Base-by-base conservation (phyloP, 2,797 vertebrate genomes). In the Sebastes elongatus region DNA sequence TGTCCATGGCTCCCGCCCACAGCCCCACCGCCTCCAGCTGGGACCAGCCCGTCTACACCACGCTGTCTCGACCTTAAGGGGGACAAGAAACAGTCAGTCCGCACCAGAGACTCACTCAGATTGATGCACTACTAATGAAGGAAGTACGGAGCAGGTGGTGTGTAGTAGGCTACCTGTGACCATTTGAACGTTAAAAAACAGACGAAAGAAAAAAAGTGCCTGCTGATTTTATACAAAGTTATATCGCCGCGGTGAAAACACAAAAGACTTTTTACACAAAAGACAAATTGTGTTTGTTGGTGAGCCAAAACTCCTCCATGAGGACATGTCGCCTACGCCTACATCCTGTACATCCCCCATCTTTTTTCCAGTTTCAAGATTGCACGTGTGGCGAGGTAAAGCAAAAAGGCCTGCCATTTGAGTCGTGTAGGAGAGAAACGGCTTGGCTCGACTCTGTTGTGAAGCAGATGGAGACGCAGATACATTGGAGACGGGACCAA, bases 21-120 rank as follows among this genome's bases (percentile, higher is more conserved):
- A 99, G 98, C 93, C 98, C 99, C 73, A 93, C 94, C 0, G 87
- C 97, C 71, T 86, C 94, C 79, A 97, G 94, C 95, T 99, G 98
- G 99, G 99, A 99, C 84, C 98, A 99, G 94, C 98, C 98, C 0
- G 97, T 99, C 91, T 99, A 99, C 92, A 99, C 99, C 71, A 99
- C 98, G 7, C 94, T 99, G 90, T 98, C 97, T 77, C 76, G 98
- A 87, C 98, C 97, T 81, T 99, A 95, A 92, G 82, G 85, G 85
- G 84, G 74, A 66, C 60, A 46, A 71, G 64, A 81, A 25, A 67
- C 74, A 20, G 53, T 86, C 76, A 35, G 52, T 76, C 75, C 23
- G 23, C 71, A 80, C 83, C 79, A 78, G 38, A 10, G 92, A 90
- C 88, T 90, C 90, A 77, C 78, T 57, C 86, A 89, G 86, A 91